Conservation (phyloP, 2,797 vertebrate genomes). For the Sebastes itinus region DNA sequence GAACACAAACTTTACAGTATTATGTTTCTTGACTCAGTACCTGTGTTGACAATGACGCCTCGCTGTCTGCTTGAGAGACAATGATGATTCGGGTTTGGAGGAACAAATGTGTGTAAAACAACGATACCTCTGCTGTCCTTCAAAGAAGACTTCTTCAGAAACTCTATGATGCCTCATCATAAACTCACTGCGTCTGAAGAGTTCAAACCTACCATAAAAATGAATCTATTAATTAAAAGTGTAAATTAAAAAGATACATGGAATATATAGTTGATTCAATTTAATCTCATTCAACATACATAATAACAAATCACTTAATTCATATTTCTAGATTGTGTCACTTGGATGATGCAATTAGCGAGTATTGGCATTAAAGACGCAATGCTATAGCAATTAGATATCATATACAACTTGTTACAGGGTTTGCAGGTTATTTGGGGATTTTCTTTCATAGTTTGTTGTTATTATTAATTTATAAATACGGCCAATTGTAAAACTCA, state of each 20-base stretch:
- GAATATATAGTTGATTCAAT: not conserved
- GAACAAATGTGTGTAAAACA: not conserved
- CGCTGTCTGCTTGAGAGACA: not conserved
- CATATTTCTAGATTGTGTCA: not conserved
- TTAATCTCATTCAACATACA: not conserved
- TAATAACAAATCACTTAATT: not conserved
- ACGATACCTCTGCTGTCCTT: not conserved
- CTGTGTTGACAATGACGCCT: not conserved
- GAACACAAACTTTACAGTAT: not conserved
- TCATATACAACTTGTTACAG: not conserved
- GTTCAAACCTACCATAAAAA: not conserved
- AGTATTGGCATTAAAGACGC: not conserved
- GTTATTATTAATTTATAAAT: too few species aligned
- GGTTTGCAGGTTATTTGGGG: not conserved
- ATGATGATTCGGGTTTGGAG: not conserved
- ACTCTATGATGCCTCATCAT: not conserved
- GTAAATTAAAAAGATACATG: not conserved
- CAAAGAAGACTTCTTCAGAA: not conserved
- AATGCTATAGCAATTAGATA: not conserved
- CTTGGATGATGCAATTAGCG: not conserved
- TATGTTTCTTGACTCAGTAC: not conserved
- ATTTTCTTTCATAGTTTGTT: not conserved
- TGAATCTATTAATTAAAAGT: not conserved
- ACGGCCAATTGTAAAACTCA: not conserved
- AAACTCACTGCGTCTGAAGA: not conserved